Base-by-base conservation (phyloP, 35 echinoderm and acorn worm genomes). In the Apostichopus parvimensis region DNA sequence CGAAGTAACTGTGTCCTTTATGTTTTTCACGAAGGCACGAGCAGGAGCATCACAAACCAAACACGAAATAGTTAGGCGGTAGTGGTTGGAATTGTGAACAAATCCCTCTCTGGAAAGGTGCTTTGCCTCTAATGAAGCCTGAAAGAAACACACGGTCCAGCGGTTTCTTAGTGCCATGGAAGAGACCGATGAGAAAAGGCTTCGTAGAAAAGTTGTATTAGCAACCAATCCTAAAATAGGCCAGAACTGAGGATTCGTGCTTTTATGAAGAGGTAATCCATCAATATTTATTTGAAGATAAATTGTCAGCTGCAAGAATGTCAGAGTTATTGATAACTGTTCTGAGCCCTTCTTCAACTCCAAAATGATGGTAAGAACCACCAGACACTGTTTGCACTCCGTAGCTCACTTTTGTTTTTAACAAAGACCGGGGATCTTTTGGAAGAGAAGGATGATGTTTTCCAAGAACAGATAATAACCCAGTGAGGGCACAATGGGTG, bases 301-400 rank as follows among this genome's bases (percentile, higher is more conserved):
- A 10, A 87, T 21, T 72, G 18, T 21, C 73, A 21, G 54, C 6
- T 26, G 11, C 13, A 57, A 55, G 17, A 77, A 62, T 11, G 26
- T 26, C 52, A n/a, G 9, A 64, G 17, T 15, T 53, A 25, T 58
- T 22, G 25, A 81, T 5, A 53, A 20, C 82, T 14, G 15, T 56
- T 10, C n/a, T 56, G n/a, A 94, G 17, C 73, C 57, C 73, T n/a
- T 82, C 18, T 4, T n/a, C 26, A 75, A 94, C 58, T 22, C 93
- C 93, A 94, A 92, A 83, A 82, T 94, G 70, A 77, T 91, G 85
- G 78, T 91, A 94, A 9, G 90, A n/a, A 57, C 93, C 93, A 17
- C 64, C 93, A 72, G 56, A 17, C 9, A 83, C 5, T 12, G 26
- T 60, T 85, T 82, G 57, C 15, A 57, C 58, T 13, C 59, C 22